Evolutionary conservation across 2,113 vertebrate genomes (phyloP), one percentile per base, ranked within the genome.

Genomic region (Oryzias celebensis): DNA sequence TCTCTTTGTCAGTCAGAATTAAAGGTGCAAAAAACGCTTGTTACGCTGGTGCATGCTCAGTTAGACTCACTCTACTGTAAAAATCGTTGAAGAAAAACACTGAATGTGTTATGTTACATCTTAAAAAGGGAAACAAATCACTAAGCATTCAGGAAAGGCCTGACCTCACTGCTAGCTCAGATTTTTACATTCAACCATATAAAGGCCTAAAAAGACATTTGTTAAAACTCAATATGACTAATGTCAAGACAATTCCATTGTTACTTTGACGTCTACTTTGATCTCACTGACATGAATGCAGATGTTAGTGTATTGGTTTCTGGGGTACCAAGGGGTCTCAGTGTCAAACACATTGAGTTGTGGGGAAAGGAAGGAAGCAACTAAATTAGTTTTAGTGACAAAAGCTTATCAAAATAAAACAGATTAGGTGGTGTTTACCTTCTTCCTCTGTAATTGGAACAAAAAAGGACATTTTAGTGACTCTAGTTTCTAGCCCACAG

Each of bases 371-470:
- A 24, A 75, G 31, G 8, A 36, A 24, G 70, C 54, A 49, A 53
- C 52, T 70, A 73, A 57, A 86, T 89, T 87, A 91, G 84, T 90
- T 24, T 48, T 62, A 17, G 62, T 51, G 62, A 24, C 62, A 55
- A 31, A 87, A 69, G 82, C 85, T 80, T 48, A 2, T 57, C 17
- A 81, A 48, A 79, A 68, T 71, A 42, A 52, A 65, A 31, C 50
- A 64, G 63, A 36, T n/a, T 8, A 36, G 44, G 49, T 75, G 15
- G 71, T 89, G 68, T 83, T 96, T 95, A 96, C 95, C 95, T 95
- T 95, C 95, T 85, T 94, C 94, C 24, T 96, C 95, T 88, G 95
- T 93, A 90, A 89, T 83, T 69, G 84, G 74, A 59, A 60, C 52
- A 28, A 68, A 62, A 1, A 36, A 22, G 24, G 12, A 72, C 31